Evolutionary conservation across 2,113 vertebrate genomes (phyloP).

Genomic region (Gymnogyps californianus): DNA sequence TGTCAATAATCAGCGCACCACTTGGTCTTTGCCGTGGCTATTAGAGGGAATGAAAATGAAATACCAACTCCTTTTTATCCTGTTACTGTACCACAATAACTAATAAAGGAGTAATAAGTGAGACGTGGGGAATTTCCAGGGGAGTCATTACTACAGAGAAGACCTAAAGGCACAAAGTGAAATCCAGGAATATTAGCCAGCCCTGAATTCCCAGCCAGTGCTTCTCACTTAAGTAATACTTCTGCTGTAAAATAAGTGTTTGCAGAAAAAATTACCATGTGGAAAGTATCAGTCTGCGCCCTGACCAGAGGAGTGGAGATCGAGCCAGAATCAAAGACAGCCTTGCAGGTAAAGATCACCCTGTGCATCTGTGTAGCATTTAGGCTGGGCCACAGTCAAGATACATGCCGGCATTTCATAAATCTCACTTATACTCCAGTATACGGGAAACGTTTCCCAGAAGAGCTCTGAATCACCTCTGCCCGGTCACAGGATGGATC

Average conservation of each 20-base stretch:
- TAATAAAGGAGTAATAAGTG: constrained; percentile 42
- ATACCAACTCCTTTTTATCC: constrained; percentile 32
- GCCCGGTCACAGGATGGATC: not conserved
- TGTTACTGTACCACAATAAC: constrained; percentile 46
- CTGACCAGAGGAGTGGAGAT: not conserved
- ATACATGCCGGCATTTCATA: not conserved
- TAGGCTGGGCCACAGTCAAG: not conserved
- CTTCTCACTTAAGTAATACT: not conserved
- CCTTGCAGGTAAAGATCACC: not conserved
- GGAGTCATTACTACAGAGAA: constrained; percentile 58
- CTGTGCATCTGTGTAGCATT: rapidly evolving
- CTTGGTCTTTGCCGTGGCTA: constrained; percentile 16
- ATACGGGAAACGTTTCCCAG: not conserved
- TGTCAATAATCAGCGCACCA: constrained; percentile 4
- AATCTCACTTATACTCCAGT: constrained; percentile 5
- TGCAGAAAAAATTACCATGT: not conserved
- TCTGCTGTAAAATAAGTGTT: not conserved
- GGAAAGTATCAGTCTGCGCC: not conserved
- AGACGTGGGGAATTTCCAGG: constrained; percentile 48
- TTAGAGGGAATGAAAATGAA: constrained; percentile 34
- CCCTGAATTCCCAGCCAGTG: constrained; percentile 33
- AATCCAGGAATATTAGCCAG: constrained; percentile 26
- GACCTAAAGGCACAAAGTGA: constrained; percentile 44
- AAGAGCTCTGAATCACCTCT: not conserved
- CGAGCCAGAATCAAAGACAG: not conserved